Conservation (phyloP, 2,113 vertebrate species). For the Nyctibius bracteatus region DNA sequence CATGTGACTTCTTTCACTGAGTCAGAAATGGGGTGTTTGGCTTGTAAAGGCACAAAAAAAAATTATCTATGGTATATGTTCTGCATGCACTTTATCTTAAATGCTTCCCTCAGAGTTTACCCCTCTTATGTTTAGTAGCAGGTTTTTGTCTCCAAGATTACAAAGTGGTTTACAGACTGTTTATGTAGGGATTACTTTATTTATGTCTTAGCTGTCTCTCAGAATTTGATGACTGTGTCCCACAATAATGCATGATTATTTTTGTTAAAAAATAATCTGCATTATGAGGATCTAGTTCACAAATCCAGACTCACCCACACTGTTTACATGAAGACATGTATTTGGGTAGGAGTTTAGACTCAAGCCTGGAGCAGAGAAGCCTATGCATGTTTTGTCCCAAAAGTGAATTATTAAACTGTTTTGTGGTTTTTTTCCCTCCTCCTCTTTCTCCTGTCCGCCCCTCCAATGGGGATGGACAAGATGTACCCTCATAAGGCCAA, state of each 20-base stretch:
- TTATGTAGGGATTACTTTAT: not conserved
- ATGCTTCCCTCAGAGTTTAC: not conserved
- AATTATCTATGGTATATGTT: not conserved
- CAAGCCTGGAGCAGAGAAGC: not conserved
- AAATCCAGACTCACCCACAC: not conserved
- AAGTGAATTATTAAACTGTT: not conserved
- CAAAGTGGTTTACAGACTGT: not conserved
- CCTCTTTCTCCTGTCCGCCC: fast-evolving
- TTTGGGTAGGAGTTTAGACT: not conserved
- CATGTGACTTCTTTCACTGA: not conserved
- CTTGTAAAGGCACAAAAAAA: not conserved
- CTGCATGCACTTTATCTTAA: not conserved
- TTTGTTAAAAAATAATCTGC: not conserved
- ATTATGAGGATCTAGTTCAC: not conserved
- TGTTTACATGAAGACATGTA: not conserved
- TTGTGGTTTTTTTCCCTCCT: no score
- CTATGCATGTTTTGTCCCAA: not conserved
- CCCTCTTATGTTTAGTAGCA: not conserved
- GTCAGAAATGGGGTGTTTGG: not conserved
- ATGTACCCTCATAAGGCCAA: not conserved
- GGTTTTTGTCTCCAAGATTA: slow-evolving; percentile 1
- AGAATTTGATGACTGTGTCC: not conserved
- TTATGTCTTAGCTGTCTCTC: not conserved
- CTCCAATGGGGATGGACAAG: not conserved
- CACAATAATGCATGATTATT: not conserved